Base-by-base conservation (phyloP, 1,140 invertebrate genomes). In the Cheumatopsyche charites region DNA sequence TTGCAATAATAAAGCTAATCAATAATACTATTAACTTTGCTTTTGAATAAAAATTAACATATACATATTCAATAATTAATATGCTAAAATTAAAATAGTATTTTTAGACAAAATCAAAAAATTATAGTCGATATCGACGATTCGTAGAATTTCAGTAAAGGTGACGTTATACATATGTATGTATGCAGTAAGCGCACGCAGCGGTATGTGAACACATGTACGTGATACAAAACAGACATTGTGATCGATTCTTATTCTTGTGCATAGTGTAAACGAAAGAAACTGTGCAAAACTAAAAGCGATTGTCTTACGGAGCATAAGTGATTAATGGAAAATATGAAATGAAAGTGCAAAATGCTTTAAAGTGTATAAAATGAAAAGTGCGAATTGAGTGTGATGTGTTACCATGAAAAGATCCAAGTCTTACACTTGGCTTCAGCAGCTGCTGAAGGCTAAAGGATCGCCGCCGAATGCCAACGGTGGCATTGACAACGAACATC, bases 401-500 rank as follows among this genome's bases (percentile, higher is more conserved):
- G 66, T 58, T 47, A 13, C 41, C 67, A 76, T 76, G 75, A 76
- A 76, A 66, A 70, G 75, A 19, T 76, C 75, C 45, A 76, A 76
- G 67, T 76, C 75, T 12, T 76, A 76, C 62, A 70, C 71, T 23
- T 76, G 75, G 75, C 66, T 76, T 36, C 75, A 76, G 67, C 75
- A 76, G 61, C 61, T 76, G 47, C 52, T 76, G 29, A 76, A 76
- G 66, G 49, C 67, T 36, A 76, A 73, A 62, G 67, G 69, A 17
- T 15, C 25, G 5, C 17, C 71, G 7, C 65, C 71, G 1, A 65
- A 42, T 61, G 6, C 11, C 19, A 12, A 25, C 9, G 55, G 21
- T 23, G 21, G 21, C 1, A 36, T 36, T 9, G 29, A 36, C 29
- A 36, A 36, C 29, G 29, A 36, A 36, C 29, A 36, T 36, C 61